These are phyloP conservation scores for Liopterus haemorrhoidalis DNA, from an alignment of 2,888 invertebrate genomes.

Conservation along the genomic window DNA sequence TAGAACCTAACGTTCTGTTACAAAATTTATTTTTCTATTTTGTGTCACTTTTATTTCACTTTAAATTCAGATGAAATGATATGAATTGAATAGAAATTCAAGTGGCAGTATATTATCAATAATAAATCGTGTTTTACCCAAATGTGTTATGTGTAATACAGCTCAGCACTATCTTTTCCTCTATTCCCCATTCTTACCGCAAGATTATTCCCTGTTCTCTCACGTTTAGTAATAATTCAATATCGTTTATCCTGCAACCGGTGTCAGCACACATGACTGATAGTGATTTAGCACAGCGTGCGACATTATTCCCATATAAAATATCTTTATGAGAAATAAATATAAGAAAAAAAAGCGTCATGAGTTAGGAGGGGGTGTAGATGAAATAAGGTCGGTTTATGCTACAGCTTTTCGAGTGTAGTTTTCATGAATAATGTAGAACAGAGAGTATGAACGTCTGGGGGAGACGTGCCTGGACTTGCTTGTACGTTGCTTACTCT, in stretches of 20 bases:
- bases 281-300: conserved; percentile 13
- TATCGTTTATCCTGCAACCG: conserved; percentile 22
- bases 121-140: no score
- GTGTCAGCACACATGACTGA: conserved; percentile 20
- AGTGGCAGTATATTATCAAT: no score
- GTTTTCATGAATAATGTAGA: conserved; percentile 48
- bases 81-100: no score
- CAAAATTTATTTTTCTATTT: no score
- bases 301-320: conserved; percentile 18
- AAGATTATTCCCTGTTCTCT: neutral
- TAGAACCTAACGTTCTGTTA: no score
- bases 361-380: neutral
- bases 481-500: no score
- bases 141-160: no score
- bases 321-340: conserved; percentile 1
- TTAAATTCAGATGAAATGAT: no score
- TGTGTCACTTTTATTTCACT: no score
- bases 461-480: conserved; percentile 11
- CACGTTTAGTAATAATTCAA: conserved; percentile 23
- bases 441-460: conserved; percentile 21
- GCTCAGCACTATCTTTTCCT: no score
- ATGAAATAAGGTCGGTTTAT: conserved; percentile 1
- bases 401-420: conserved; percentile 32
- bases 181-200: no score
- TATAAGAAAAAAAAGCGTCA: neutral